Conservation (phyloP, 2,888 invertebrate species). For the Dione juno region DNA sequence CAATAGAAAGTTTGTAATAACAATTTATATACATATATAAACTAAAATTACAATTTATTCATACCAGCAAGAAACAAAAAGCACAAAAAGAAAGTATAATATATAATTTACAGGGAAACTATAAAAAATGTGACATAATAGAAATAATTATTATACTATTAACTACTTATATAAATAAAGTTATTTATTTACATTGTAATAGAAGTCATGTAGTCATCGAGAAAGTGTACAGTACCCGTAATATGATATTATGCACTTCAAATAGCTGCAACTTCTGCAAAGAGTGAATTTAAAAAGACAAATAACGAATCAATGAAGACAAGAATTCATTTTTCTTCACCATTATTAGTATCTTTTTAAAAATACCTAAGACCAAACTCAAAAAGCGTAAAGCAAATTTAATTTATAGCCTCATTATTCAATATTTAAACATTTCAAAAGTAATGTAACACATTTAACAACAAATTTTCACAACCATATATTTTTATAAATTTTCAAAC, state of each 20-base stretch:
- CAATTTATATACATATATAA: not conserved
- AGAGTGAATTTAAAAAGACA: not conserved
- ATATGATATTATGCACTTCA: not conserved
- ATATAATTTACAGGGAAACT: not conserved
- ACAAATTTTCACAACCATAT: constrained; percentile 5
- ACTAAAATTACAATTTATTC: not conserved
- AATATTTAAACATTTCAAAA: not conserved
- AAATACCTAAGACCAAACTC: not conserved
- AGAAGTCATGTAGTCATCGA: constrained; percentile 3
- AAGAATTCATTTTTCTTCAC: not conserved
- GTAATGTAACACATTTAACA: not conserved
- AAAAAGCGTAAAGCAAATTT: not conserved
- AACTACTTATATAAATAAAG: not conserved
- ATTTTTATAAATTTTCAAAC: not conserved
- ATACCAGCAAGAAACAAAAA: not conserved
- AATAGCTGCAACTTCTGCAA: constrained; percentile 2
- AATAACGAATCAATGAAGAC: no score
- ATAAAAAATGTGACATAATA: not conserved
- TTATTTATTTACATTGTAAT: constrained; percentile 1
- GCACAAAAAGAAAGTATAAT: not conserved
- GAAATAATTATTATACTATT: not conserved
- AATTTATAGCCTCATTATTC: not conserved
- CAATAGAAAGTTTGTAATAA: not conserved
- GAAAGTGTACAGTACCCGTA: not conserved
- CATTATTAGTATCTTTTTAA: not conserved